phyloP scores from a whole-genome alignment of 1,140 invertebrate species.

The Patella vulgata region DNA sequence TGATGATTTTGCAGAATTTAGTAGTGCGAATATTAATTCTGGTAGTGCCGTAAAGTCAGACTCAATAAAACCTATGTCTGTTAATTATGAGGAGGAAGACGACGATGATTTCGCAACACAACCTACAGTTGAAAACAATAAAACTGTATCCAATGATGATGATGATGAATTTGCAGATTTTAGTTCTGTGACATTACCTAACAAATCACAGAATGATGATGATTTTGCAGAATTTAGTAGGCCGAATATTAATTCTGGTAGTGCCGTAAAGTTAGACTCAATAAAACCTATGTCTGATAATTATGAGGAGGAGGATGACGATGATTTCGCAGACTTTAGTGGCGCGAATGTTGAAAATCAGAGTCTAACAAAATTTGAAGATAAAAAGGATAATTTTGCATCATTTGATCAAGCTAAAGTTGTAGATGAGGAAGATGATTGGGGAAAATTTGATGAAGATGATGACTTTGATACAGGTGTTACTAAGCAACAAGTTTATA shows the following conservation, averaged over 20 bases:
- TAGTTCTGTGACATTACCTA: slow-evolving; percentile 14
- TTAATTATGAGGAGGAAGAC: no score
- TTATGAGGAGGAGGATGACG: slow-evolving; percentile 7
- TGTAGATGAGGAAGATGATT: slow-evolving; percentile 18
- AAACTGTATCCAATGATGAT: slow-evolving; percentile 2
- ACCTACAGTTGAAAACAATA: no score
- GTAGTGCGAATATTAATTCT: slow-evolving; percentile 11
- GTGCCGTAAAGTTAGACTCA: neutral
- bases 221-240: slow-evolving; percentile 9
- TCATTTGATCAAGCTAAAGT: slow-evolving; percentile 23
- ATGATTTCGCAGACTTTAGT: slow-evolving; percentile 18
- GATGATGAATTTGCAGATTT: slow-evolving; percentile 30
- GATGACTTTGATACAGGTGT: slow-evolving; percentile 26
- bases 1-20: slow-evolving; percentile 17
- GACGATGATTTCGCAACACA: no score
- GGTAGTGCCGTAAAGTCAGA: slow-evolving; percentile 2
- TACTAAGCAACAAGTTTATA: slow-evolving; percentile 17
- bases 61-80: no score
- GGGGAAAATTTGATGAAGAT: slow-evolving; percentile 26
- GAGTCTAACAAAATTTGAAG: slow-evolving; percentile 1
- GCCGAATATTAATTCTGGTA: neutral
- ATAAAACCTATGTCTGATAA: neutral
- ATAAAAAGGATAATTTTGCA: slow-evolving; percentile 17
- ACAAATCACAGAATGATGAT: slow-evolving; percentile 9
- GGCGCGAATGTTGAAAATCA: slow-evolving; percentile 14